Evolutionary conservation across 2,888 invertebrate species (phyloP).

Genomic region (Ctena decussata): DNA sequence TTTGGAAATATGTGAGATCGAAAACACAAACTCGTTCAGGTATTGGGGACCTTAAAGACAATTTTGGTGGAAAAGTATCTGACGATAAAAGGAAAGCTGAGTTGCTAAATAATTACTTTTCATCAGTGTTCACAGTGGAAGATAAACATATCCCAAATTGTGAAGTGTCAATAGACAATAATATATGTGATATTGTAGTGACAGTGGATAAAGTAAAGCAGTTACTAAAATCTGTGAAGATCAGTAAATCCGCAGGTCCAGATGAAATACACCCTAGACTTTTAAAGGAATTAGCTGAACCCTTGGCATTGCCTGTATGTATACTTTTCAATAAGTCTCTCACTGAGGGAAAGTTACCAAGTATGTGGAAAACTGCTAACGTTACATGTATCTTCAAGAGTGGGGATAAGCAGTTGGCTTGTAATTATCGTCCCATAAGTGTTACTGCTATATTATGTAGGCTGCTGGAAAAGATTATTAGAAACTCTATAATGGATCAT

Average conservation of each 20-base stretch:
- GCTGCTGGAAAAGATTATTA: no score
- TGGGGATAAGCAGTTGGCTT: no score
- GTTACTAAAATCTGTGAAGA: neutral
- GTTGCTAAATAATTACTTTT: neutral
- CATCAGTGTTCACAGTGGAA: neutral
- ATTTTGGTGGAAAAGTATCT: neutral
- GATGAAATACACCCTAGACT: neutral
- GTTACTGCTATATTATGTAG: no score
- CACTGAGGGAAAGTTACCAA: no score
- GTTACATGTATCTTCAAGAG: no score
- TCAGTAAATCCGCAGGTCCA: neutral
- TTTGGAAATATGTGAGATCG: slow-evolving; percentile 1
- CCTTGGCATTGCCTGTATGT: neutral
- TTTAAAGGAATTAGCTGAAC: slow-evolving; percentile 1
- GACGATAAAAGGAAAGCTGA: neutral
- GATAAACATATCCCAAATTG: neutral
- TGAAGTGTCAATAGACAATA: neutral
- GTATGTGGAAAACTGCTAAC: no score
- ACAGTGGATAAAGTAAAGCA: neutral
- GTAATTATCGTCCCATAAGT: no score
- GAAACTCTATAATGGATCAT: no score
- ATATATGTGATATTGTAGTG: neutral
- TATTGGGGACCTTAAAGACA: neutral
- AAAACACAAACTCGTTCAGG: neutral
- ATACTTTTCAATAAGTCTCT: no score